A percentile compares a stretch with the other conserved stretches of the same genome.
phyloP scores from a whole-genome alignment of 2,113 vertebrate genomes.

The Camelus dromedarius region DNA sequence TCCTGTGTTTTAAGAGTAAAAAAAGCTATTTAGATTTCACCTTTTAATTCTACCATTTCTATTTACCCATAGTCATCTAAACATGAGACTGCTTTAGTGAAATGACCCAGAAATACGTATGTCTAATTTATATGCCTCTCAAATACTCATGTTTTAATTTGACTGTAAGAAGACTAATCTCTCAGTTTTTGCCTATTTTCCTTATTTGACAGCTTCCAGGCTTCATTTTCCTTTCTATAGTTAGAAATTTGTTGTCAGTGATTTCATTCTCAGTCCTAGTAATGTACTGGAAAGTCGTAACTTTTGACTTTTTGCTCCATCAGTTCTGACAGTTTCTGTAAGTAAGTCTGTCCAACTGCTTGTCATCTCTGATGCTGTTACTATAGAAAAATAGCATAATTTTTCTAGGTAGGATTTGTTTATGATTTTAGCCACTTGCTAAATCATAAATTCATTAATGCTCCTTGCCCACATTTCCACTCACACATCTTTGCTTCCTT shows the following conservation, averaged over 20 bases:
- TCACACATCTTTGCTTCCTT: constrained; percentile 25
- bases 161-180: not conserved
- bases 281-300: not conserved
- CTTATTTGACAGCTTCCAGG: constrained; percentile 14
- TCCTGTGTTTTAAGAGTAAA: constrained; percentile 56
- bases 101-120: constrained; percentile 26
- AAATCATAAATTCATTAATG: not conserved
- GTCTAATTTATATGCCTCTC: constrained; percentile 40
- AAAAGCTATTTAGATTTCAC: constrained; percentile 26
- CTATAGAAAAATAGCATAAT: not conserved
- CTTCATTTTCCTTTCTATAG: constrained; percentile 48
- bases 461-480: not conserved
- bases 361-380: not conserved
- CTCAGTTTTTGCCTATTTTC: constrained; percentile 11
- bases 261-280: constrained; percentile 18
- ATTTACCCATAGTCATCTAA: not conserved
- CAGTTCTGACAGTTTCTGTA: constrained; percentile 12
- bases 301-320: constrained; percentile 7
- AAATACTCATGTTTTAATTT: constrained; percentile 27
- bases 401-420: not conserved
- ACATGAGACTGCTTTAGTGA: not conserved
- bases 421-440: not conserved
- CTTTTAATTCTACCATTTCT: constrained; percentile 21
- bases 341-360: not conserved
- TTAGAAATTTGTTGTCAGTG: constrained; percentile 34